These are phyloP conservation scores for Spongilla lacustris DNA, from an alignment of 37 sponge, comb jelly and placozoan species.

Conservation along the genomic window DNA sequence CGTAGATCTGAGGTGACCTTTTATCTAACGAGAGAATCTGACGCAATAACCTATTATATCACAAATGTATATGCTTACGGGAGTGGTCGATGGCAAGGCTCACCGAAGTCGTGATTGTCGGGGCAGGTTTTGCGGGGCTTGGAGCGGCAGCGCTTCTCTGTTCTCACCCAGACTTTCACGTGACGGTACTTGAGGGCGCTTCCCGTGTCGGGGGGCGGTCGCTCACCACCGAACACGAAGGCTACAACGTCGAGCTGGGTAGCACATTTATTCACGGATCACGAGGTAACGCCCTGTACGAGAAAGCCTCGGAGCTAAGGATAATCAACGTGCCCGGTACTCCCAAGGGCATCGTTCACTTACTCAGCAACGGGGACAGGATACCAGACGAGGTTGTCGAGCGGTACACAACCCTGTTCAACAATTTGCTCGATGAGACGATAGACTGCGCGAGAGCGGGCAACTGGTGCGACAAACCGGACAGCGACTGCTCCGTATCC, in stretches of 20 bases:
- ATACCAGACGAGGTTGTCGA: neutral
- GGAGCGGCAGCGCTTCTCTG: slow-evolving; percentile 19
- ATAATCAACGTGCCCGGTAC: neutral
- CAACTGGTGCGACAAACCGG: slow-evolving; percentile 5
- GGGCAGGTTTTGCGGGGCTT: slow-evolving; percentile 52
- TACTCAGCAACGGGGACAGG: slow-evolving; percentile 28
- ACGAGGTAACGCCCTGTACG: slow-evolving; percentile 25
- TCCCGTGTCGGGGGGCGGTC: slow-evolving; percentile 31
- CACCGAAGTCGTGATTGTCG: slow-evolving; percentile 31
- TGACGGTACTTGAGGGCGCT: slow-evolving; percentile 37
- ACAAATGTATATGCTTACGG: neutral
- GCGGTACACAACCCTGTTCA: slow-evolving; percentile 10
- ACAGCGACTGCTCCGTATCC: neutral
- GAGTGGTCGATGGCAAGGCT: neutral
- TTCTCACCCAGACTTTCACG: neutral
- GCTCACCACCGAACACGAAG: neutral
- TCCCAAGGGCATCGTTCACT: neutral
- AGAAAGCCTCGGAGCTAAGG: slow-evolving; percentile 4
- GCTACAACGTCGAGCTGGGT: slow-evolving; percentile 21
- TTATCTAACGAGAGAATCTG: neutral
- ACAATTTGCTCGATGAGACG: slow-evolving; percentile 4
- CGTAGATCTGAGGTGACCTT: neutral
- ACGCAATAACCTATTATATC: neutral
- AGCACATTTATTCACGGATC: slow-evolving; percentile 34
- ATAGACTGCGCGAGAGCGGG: neutral